Conservation (phyloP, 2,797 vertebrate genomes). For the Anomalospiza imberbis region DNA sequence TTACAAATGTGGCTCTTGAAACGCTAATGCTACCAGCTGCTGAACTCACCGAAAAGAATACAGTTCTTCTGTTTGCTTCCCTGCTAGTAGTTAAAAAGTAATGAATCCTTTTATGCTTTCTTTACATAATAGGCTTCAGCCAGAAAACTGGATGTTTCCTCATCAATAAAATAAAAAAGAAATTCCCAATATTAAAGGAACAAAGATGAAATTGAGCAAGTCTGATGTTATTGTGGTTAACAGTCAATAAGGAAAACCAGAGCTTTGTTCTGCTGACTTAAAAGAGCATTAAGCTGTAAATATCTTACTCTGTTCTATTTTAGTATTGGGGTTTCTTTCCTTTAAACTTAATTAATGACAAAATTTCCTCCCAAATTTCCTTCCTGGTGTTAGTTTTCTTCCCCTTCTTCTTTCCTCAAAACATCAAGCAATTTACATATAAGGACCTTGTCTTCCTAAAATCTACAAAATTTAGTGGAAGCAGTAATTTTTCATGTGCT, state of each 20-base stretch:
- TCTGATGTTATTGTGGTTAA: slow-evolving; percentile 64
- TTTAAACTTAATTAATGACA: slow-evolving; percentile 35
- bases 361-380: not conserved
- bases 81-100: slow-evolving; percentile 68
- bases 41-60: slow-evolving; percentile 45
- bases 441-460: not conserved
- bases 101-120: slow-evolving; percentile 69
- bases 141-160: slow-evolving; percentile 63
- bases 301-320: slow-evolving; percentile 57
- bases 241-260: slow-evolving; percentile 68
- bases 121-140: slow-evolving; percentile 66
- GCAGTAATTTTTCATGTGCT: not conserved
- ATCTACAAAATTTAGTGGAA: not conserved
- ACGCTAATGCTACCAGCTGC: slow-evolving; percentile 37
- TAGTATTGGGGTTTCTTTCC: not conserved
- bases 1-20: slow-evolving; percentile 32
- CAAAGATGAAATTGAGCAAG: slow-evolving; percentile 50
- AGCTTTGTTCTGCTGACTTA: slow-evolving; percentile 60
- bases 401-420: not conserved
- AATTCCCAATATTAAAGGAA: slow-evolving; percentile 58
- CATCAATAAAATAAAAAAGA: slow-evolving; percentile 61
- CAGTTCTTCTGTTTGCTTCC: slow-evolving; percentile 40
- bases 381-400: not conserved
- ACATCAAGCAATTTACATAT: not conserved
- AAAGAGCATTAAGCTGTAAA: slow-evolving; percentile 60